A percentile compares a stretch with the other conserved stretches of the same genome.
These are phyloP conservation scores for Mya arenaria DNA, from an alignment of 1,140 invertebrate species.

Conservation along the genomic window DNA sequence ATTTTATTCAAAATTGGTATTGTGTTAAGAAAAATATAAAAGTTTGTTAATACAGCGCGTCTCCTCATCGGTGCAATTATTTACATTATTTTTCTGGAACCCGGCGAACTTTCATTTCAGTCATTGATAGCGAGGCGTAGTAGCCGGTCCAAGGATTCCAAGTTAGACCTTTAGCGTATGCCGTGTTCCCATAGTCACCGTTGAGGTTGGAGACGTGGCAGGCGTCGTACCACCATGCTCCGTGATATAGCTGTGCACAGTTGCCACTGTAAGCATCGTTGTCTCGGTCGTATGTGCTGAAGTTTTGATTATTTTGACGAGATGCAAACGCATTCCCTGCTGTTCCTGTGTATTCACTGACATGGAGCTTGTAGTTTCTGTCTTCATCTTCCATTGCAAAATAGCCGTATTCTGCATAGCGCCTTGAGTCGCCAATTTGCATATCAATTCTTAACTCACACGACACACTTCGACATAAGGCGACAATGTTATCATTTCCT, in stretches of 20 bases:
- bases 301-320: neutral
- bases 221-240: conserved; percentile 83
- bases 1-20: no score
- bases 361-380: neutral
- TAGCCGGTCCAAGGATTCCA: neutral
- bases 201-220: conserved; percentile 96
- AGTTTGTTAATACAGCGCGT: no score
- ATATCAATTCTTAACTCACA: neutral
- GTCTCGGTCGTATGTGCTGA: conserved; percentile 25
- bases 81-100: no score
- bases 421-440: neutral
- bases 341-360: neutral
- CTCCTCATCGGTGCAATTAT: no score
- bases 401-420: neutral
- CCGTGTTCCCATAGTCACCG: conserved; percentile 79
- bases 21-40: no score
- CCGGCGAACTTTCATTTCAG: conserved; percentile 5
- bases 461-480: neutral
- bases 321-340: neutral
- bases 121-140: neutral
- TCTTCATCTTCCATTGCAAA: neutral
- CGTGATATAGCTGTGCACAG: conserved; percentile 83
- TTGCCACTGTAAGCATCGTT: conserved; percentile 16
- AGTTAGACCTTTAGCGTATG: neutral
- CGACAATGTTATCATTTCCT: conserved; percentile 26